Evolutionary conservation across 2,113 vertebrate species (phyloP), one percentile per base, ranked within the genome.

Genomic region (Cyprinodon variegatus): DNA sequence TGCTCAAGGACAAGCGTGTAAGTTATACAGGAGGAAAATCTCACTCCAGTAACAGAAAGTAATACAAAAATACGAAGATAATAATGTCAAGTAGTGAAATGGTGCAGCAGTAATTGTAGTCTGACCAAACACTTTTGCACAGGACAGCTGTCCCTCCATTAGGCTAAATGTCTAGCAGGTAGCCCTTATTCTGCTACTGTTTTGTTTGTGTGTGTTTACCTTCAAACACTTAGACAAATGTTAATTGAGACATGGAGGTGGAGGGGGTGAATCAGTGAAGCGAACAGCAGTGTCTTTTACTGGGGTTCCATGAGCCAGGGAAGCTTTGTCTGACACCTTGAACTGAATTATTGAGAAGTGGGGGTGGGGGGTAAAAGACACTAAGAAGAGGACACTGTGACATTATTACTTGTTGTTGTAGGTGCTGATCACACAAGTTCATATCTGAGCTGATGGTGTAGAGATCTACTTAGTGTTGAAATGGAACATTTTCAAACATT

Each of bases 321-420:
- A 90, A 94, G 92, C 93, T 95, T 94, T 94, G 94, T 94, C 93
- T 90, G 91, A 95, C 94, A 94, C 89, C 83, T 87, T 87, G 79
- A 86, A 81, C 85, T 94, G 88, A 94, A 94, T 94, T 93, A 94
- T 94, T 94, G 83, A 93, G 83, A 72, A 69, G 67, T 60, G 79
- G 76, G 72, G 59, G 78, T 68, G 74, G 72, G 57, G 82, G 75
- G 77, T 53, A 76, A 69, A 62, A 61, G 79, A 60, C 46, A 72
- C 65, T 86, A 83, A 87, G 86, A 89, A 80, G 84, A 86, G 74
- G 85, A 91, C 79, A 62, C 86, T 36, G 77, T 91, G 93, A 92
- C 92, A 92, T 92, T 93, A 93, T 90, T 88, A 84, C 86, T 90
- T 90, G 89, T 89, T 92, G 93, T 92, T 93, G 89, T 92, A 84